Conservation (phyloP, 2,113 vertebrate genomes). For the Channa argus region DNA sequence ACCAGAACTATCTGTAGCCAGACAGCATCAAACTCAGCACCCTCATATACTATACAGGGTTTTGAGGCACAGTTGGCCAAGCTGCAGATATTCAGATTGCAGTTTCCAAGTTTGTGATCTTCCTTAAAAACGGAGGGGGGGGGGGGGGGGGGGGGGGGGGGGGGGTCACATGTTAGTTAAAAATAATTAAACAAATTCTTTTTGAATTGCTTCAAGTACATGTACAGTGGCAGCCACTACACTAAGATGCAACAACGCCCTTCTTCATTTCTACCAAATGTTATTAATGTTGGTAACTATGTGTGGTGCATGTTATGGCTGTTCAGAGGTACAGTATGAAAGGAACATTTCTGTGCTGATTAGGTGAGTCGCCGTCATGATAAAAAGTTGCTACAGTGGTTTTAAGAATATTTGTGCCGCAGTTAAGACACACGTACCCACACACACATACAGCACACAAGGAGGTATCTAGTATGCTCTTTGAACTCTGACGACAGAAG, state of each 20-base stretch:
- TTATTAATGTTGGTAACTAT: slow-evolving; percentile 49
- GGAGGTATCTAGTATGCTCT: slow-evolving; percentile 69
- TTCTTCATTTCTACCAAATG: slow-evolving; percentile 30
- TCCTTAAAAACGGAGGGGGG: slow-evolving; percentile 20
- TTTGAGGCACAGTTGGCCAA: slow-evolving; percentile 34
- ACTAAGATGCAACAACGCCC: slow-evolving; percentile 51
- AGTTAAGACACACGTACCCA: slow-evolving; percentile 39
- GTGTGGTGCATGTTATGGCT: slow-evolving; percentile 14
- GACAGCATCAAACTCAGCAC: slow-evolving; percentile 15
- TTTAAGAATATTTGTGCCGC: slow-evolving; percentile 38
- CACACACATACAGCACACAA: slow-evolving; percentile 25
- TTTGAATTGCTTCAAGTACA: slow-evolving; percentile 32
- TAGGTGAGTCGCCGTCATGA: slow-evolving; percentile 36
- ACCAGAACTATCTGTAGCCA: slow-evolving; percentile 44
- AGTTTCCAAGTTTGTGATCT: slow-evolving; percentile 30
- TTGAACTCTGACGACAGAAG: slow-evolving; percentile 66
- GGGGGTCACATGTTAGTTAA: slow-evolving; percentile 12
- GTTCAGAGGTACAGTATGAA: slow-evolving; percentile 43
- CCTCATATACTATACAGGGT: slow-evolving; percentile 31
- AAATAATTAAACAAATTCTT: slow-evolving; percentile 5
- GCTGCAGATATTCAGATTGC: slow-evolving; percentile 48
- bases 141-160: neutral
- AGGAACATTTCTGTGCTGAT: slow-evolving; percentile 53
- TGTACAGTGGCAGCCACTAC: slow-evolving; percentile 48
- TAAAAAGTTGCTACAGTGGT: slow-evolving; percentile 26